These are phyloP conservation scores for Meliscaeva auricollis DNA, from an alignment of 2,888 invertebrate species.

Conservation along the genomic window DNA sequence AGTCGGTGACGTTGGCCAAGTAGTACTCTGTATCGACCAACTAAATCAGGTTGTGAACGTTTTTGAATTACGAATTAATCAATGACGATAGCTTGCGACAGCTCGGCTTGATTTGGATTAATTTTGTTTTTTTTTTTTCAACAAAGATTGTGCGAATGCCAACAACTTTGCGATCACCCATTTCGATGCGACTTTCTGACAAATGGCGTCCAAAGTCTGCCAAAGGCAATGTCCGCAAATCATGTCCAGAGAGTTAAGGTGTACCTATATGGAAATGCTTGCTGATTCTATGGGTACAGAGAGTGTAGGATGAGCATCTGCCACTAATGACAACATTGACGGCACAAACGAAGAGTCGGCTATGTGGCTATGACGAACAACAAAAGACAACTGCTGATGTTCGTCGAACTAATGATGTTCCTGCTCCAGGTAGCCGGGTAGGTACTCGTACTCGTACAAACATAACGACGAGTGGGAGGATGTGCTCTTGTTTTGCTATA, in stretches of 20 bases:
- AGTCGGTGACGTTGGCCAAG: slow-evolving; percentile 43
- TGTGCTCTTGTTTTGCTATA: slow-evolving; percentile 57
- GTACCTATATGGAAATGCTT: slow-evolving; percentile 37
- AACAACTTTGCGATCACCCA: slow-evolving; percentile 19
- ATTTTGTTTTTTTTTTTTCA: slow-evolving; percentile 23
- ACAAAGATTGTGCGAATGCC: slow-evolving; percentile 41
- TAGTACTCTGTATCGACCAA: slow-evolving; percentile 33
- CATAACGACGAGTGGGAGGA: slow-evolving; percentile 62
- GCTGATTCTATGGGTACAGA: background rate
- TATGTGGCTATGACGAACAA: slow-evolving; percentile 66
- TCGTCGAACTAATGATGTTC: slow-evolving; percentile 73
- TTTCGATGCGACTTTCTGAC: slow-evolving; percentile 34
- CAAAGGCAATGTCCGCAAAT: slow-evolving; percentile 49
- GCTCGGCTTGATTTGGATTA: slow-evolving; percentile 62
- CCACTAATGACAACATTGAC: slow-evolving; percentile 73
- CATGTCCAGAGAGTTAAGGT: slow-evolving; percentile 24
- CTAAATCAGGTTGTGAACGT: slow-evolving; percentile 62
- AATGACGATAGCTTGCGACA: slow-evolving; percentile 68
- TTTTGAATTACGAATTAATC: slow-evolving; percentile 72
- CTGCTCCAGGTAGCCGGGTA: slow-evolving; percentile 41
- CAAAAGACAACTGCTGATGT: slow-evolving; percentile 70
- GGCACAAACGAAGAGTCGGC: slow-evolving; percentile 24
- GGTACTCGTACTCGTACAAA: slow-evolving; percentile 16
- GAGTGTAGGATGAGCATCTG: slow-evolving; percentile 62
- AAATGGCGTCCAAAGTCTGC: slow-evolving; percentile 57